Evolutionary conservation across 1,140 invertebrate genomes (phyloP), one percentile per base, ranked within the genome.

Genomic region (Pentalonia nigronervosa): DNA sequence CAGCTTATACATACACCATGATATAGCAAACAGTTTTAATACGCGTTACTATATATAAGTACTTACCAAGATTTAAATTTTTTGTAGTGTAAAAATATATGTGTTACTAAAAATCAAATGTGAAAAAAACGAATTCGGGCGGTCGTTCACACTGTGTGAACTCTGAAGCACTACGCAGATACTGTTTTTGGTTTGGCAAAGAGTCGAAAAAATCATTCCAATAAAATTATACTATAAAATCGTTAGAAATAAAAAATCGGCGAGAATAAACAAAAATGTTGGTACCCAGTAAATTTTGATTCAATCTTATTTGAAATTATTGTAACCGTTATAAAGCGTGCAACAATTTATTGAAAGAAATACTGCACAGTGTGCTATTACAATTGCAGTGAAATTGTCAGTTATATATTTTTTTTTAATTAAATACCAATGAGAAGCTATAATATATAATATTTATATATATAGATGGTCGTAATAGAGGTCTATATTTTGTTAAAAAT

Each of bases 141-240:
- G 60, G 45, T 88, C 86, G 86, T 88, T 88, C 86, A 88, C 86
- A 88, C 47, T 48, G 14, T 50, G 23, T 86, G 36, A 86, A 67
- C 25, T 86, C 41, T 6, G 84, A 6, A 47, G 23, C 25, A 45
- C 45, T 47, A n/a, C 14, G 17, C 21, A n/a, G 7, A 34, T 89
- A 89, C 30, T n/a, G 48, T 89, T 89, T 89, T 89, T 34, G 87
- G n/a, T 88, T 88, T 89, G 34, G 8, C 34, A 6, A 21, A 47
- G 45, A 87, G 30, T 87, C 84, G 11, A 47, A 87, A 47, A 87
- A 87, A 87, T 81, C 76, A 8, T 67, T n/a, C 30, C 30, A 67
- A 67, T 67, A 60, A 23, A 60, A 60, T 60, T 6, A 8, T 67
- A 30, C 30, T 67, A 67, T 67, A 67, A 67, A 67, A 67, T 67